Conservation (phyloP, 2,113 vertebrate species). For the Ctenomys sociabilis region DNA sequence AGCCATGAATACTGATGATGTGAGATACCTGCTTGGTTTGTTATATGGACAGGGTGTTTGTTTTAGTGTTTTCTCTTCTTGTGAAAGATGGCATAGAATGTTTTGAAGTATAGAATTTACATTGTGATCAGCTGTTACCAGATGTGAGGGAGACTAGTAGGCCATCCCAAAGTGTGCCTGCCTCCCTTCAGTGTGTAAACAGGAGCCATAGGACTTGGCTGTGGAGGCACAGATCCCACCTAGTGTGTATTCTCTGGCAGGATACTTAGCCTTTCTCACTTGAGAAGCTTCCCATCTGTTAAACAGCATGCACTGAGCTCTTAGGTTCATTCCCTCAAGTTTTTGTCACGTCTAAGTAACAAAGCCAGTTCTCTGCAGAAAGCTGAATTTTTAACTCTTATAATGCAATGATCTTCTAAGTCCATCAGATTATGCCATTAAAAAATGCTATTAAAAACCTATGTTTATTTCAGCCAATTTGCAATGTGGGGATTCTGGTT, state of each 20-base stretch:
- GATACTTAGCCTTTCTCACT: neutral
- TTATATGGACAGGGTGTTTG: neutral
- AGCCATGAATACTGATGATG: neutral
- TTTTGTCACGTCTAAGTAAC: neutral
- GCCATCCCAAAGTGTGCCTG: neutral
- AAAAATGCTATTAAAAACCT: neutral
- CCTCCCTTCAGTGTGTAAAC: neutral
- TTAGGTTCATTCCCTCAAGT: neutral
- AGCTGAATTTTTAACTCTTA: neutral
- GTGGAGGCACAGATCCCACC: neutral
- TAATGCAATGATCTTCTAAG: neutral
- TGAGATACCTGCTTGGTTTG: neutral
- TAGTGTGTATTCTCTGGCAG: neutral
- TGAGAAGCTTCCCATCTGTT: neutral
- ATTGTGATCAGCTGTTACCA: neutral
- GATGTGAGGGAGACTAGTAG: neutral
- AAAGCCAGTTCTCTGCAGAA: neutral
- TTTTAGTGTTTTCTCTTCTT: neutral
- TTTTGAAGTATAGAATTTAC: neutral
- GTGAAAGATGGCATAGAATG: neutral
- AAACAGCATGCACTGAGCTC: neutral
- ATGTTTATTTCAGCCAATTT: neutral
- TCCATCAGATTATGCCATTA: neutral
- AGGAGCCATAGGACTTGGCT: neutral
- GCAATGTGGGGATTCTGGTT: neutral